A percentile compares a stretch with the other conserved stretches of the same genome.
Conservation (phyloP, 2,113 vertebrate genomes). For the Charina bottae region DNA sequence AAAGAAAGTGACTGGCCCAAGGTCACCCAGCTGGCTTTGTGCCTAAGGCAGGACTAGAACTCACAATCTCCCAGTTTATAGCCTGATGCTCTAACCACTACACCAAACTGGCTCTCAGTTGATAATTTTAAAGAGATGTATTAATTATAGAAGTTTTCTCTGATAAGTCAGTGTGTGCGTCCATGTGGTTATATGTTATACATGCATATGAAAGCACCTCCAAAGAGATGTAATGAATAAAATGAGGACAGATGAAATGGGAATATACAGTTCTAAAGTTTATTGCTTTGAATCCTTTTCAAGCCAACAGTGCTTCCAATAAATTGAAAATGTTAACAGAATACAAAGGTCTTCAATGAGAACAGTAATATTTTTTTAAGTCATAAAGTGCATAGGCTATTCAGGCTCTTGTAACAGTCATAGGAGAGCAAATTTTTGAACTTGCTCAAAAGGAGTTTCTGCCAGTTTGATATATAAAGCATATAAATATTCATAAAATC, state of each 20-base stretch:
- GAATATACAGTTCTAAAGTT: background rate
- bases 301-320: background rate
- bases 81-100: too few relatives aligned
- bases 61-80: too few relatives aligned
- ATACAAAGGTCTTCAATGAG: background rate
- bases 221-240: background rate
- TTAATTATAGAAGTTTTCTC: constrained; percentile 5
- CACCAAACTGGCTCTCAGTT: too few relatives aligned
- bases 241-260: background rate
- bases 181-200: background rate
- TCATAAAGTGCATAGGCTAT: background rate
- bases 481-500: constrained; percentile 72
- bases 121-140: background rate
- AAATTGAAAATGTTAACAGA: background rate
- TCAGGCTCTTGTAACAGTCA: background rate
- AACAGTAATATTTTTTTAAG: background rate
- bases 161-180: background rate
- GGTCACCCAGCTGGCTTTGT: too few relatives aligned
- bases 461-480: constrained; percentile 43
- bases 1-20: too few relatives aligned
- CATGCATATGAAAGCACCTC: background rate
- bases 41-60: too few relatives aligned
- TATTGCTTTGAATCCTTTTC: background rate
- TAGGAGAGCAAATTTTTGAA: constrained; percentile 30
- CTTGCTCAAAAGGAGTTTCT: constrained; percentile 46